A percentile compares a stretch with the other conserved stretches of the same genome.
These are phyloP conservation scores for Morinoia aosen DNA, from an alignment of 2,888 invertebrate genomes.

Conservation along the genomic window DNA sequence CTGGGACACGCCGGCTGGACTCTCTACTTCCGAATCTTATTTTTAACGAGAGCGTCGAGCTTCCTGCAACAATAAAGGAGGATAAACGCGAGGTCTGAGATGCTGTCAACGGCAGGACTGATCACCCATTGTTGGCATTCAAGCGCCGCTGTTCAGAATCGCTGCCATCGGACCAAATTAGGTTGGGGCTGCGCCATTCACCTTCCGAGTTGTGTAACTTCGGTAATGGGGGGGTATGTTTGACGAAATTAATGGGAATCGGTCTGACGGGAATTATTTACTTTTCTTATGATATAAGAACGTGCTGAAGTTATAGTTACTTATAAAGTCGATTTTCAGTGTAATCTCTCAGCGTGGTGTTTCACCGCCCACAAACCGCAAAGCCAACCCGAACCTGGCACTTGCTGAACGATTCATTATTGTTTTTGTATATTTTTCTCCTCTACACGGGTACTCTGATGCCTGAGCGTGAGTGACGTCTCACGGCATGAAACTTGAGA, in stretches of 20 bases:
- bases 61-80: neutral
- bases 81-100: neutral
- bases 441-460: too few relatives aligned
- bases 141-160: neutral
- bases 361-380: too few relatives aligned
- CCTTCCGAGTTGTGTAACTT: neutral
- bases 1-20: neutral
- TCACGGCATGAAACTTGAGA: too few relatives aligned
- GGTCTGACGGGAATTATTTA: neutral
- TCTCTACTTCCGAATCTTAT: neutral
- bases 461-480: too few relatives aligned
- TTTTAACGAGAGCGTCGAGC: neutral
- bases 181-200: neutral
- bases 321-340: neutral
- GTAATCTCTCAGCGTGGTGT: neutral
- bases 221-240: neutral
- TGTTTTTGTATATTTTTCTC: too few relatives aligned
- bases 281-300: neutral
- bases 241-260: neutral
- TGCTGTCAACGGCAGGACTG: slow-evolving; percentile 1
- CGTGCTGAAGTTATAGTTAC: neutral
- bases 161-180: neutral
- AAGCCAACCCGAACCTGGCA: too few relatives aligned
- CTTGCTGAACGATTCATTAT: too few relatives aligned
- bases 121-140: neutral